A percentile compares a stretch with the other conserved stretches of the same genome.
phyloP scores from a whole-genome alignment of 2,888 invertebrate species.

The Dyspetes luteomarginatus region DNA sequence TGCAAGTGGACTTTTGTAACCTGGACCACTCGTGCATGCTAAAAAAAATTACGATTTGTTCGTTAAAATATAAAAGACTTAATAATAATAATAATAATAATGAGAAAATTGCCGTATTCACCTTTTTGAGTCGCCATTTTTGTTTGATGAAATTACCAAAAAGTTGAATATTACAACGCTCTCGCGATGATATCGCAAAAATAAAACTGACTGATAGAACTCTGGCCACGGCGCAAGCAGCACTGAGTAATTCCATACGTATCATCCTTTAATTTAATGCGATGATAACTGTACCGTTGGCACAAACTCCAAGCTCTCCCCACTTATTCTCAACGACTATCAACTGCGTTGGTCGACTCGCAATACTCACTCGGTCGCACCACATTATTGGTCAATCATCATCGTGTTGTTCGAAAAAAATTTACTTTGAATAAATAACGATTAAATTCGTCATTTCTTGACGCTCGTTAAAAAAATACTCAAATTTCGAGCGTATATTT shows the following conservation, averaged over 20 bases:
- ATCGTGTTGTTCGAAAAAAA: neutral
- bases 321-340: neutral
- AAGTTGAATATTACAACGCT: neutral
- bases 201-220: slow-evolving; percentile 2
- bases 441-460: neutral
- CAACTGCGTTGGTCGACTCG: neutral
- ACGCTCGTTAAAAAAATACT: slow-evolving; percentile 26
- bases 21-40: slow-evolving; percentile 86
- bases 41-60: neutral
- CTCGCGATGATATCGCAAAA: slow-evolving; percentile 14
- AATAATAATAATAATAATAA: neutral
- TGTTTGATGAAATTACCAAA: neutral
- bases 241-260: slow-evolving; percentile 27
- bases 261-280: slow-evolving; percentile 19
- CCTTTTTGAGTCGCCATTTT: slow-evolving; percentile 37
- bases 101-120: neutral
- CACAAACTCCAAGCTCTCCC: neutral
- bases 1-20: slow-evolving; percentile 91
- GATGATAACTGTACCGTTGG: neutral
- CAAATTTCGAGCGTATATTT: neutral
- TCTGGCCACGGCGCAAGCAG: neutral
- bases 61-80: neutral
- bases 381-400: neutral
- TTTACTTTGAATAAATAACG: neutral
- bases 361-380: neutral